phyloP scores from a whole-genome alignment of 2,113 vertebrate species.

The Catharus minimus region DNA sequence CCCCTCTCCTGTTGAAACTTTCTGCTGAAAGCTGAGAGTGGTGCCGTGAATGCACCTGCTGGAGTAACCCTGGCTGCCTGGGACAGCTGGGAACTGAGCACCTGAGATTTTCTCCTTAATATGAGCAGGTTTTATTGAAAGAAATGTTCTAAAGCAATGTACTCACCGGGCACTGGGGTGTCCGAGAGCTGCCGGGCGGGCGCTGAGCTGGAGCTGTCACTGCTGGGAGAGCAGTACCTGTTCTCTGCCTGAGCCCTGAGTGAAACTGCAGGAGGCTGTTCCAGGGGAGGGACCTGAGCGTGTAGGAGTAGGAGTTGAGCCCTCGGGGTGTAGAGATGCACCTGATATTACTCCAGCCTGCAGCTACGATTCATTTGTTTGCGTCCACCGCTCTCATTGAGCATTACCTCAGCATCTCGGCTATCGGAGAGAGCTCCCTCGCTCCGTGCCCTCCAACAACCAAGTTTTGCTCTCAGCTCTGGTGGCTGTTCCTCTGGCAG shows the following conservation, averaged over 20 bases:
- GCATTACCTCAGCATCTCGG: conserved; percentile 60
- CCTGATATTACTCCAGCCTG: conserved; percentile 94
- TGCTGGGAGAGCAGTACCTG: conserved; percentile 74
- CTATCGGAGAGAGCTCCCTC: conserved; percentile 1
- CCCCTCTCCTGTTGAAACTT: neutral
- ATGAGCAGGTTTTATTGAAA: neutral
- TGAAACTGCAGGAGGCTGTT: conserved; percentile 86
- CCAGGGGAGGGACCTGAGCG: conserved; percentile 89
- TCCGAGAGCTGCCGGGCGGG: conserved; percentile 15
- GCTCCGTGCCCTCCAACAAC: conserved; percentile 54
- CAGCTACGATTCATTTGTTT: conserved; percentile 87
- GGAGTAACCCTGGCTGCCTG: neutral
- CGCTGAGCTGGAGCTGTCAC: conserved; percentile 56
- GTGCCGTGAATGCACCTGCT: conserved; percentile 67
- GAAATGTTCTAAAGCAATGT: neutral
- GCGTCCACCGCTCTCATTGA: conserved; percentile 70
- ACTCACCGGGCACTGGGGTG: conserved; percentile 66
- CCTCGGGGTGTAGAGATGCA: conserved; percentile 93
- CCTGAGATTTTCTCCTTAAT: neutral
- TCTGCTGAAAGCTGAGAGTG: neutral
- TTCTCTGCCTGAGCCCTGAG: conserved; percentile 77
- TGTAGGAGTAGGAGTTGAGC: conserved; percentile 91
- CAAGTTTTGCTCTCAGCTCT: neutral
- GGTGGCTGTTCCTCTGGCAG: neutral
- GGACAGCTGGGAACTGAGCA: neutral